Base-by-base conservation (phyloP, 2,113 vertebrate species). In the Cyanoliseus patagonus region DNA sequence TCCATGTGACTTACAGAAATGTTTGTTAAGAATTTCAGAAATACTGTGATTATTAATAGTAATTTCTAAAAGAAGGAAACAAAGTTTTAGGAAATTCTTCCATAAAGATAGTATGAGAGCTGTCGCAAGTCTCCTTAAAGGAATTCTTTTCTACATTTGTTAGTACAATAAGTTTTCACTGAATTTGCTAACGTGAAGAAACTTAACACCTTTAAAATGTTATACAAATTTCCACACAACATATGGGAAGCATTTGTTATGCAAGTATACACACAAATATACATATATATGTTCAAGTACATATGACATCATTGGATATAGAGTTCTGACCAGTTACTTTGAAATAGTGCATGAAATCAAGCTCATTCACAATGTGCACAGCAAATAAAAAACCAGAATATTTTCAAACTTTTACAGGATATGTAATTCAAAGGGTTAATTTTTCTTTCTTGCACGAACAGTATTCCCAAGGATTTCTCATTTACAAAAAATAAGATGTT, bases 231-330 rank as follows among this genome's bases (percentile, higher is more conserved):
- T 78, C 44, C 6, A 3, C 5, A 9, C 37, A 69, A 51, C 8
- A 24, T 70, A 79, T 13, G 24, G 47, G 14, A 11, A 80, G 8
- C 14, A 49, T 64, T 64, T 68, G 5, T 78, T 74, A 33, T 25
- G 12, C 7, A 2, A 91, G 15, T 55, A 62, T 30, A 33, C 4
- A 68, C 6, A 55, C 4, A 30, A 11, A 70, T 4, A 42, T 8
- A 46, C 3, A 41, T 52, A 11, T 57, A 25, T 47, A 11, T 52
- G 12, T 1, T 0, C 3, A 55, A 46, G 7, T 62, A 52, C 6
- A 16, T 35, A 52, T 16, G 13, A 5, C 17, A 47, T 61, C 30
- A 25, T n/a, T 41, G 47, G n/a, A 46, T 73, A 30, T 2, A n/a
- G 17, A 84, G 16, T 41, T 23, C 17, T 41, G 41, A 41, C 3